Evolutionary conservation across 2,797 vertebrate species (phyloP).

Genomic region (Gila robusta): DNA sequence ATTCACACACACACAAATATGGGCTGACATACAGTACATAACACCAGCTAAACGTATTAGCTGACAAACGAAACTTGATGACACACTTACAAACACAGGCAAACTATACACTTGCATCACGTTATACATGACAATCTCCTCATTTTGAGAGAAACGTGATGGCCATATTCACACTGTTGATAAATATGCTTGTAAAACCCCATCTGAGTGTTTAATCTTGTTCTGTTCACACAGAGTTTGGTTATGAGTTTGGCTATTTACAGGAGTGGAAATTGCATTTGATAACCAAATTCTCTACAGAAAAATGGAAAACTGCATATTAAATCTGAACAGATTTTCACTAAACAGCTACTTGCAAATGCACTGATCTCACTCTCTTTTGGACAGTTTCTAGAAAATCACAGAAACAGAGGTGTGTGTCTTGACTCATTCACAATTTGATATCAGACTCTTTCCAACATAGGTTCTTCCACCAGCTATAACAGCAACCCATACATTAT

Average conservation of each 20-base stretch:
- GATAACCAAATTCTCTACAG: not conserved
- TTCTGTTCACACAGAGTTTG: not conserved
- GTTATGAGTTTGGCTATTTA: not conserved
- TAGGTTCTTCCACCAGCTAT: not conserved
- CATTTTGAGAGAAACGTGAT: not conserved
- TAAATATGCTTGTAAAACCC: not conserved
- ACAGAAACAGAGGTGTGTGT: not conserved
- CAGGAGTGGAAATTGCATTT: not conserved
- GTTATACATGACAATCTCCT: not conserved
- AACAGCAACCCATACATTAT: not conserved
- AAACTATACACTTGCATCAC: not conserved
- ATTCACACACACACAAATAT: too few species aligned
- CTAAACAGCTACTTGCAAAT: not conserved
- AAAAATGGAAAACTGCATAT: not conserved
- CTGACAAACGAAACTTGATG: not conserved
- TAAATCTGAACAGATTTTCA: not conserved
- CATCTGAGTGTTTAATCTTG: not conserved
- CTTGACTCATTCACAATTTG: not conserved
- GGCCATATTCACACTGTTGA: not conserved
- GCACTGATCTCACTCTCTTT: not conserved
- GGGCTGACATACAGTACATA: not conserved
- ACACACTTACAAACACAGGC: not conserved
- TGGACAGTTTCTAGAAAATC: not conserved
- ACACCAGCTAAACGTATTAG: not conserved
- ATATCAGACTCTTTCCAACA: not conserved